Percentiles rank a stretch among this genome's conserved stretches.
These are phyloP conservation scores for Mungos mungo DNA, from an alignment of 2,113 vertebrate species.

Conservation along the genomic window DNA sequence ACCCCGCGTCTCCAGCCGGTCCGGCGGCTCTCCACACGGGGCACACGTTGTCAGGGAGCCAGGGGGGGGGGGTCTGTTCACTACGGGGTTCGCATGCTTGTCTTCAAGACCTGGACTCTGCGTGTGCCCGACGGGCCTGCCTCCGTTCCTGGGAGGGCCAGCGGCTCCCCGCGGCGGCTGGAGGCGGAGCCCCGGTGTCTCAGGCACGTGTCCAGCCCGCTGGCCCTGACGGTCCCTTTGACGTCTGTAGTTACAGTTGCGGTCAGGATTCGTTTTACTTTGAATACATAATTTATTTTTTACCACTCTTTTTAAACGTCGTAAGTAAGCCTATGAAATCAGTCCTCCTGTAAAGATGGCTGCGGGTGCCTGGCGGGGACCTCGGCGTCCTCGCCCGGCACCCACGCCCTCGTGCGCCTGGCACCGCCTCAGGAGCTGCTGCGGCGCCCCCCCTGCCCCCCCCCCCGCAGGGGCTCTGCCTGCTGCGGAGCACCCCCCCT, in stretches of 20 bases:
- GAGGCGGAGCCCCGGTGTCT: neutral
- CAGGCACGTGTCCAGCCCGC: neutral
- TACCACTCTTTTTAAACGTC: neutral
- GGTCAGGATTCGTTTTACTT: neutral
- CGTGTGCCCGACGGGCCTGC: neutral
- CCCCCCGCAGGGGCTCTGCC: too few species aligned
- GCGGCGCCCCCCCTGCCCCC: too few species aligned
- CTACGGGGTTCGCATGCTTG: neutral
- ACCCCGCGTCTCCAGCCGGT: neutral
- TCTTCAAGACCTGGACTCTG: neutral
- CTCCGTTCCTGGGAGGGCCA: neutral
- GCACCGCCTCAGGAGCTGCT: too few species aligned
- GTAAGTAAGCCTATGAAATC: neutral
- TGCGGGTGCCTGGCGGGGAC: neutral
- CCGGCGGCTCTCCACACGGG: neutral
- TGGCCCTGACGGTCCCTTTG: too few species aligned
- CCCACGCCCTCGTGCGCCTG: too few species aligned
- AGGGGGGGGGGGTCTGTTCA: neutral
- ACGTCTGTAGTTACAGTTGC: neutral
- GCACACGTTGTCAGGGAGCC: neutral
- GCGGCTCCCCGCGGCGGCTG: fast-evolving
- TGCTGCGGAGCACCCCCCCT: too few species aligned
- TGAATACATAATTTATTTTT: neutral
- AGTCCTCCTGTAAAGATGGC: neutral
- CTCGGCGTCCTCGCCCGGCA: neutral